A percentile compares a stretch with the other conserved stretches of the same genome.
These are phyloP conservation scores for Peromyscus aztecus DNA, from an alignment of 2,797 vertebrate species.

Conservation along the genomic window DNA sequence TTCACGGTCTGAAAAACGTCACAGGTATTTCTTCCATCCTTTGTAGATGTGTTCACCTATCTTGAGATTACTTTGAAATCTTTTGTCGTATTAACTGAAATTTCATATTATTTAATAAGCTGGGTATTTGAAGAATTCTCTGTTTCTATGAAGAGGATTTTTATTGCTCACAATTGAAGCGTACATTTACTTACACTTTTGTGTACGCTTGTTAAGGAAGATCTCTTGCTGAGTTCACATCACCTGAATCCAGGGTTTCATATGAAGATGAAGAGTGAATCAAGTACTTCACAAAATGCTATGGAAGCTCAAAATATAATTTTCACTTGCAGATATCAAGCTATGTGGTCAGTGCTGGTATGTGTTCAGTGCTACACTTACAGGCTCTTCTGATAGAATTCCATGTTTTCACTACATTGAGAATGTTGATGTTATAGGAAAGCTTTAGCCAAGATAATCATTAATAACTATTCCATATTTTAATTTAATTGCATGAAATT, in stretches of 20 bases:
- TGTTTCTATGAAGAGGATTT: background rate
- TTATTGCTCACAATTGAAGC: slow-evolving; percentile 3
- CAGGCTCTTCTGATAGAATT: background rate
- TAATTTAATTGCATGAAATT: background rate
- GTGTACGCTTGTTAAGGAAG: background rate
- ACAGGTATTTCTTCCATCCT: background rate
- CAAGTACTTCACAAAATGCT: slow-evolving; percentile 21
- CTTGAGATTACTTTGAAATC: background rate
- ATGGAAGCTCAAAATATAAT: background rate
- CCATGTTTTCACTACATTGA: background rate
- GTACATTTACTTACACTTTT: background rate
- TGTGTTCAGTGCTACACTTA: background rate
- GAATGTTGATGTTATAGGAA: background rate
- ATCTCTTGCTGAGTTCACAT: background rate
- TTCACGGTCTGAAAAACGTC: slow-evolving; percentile 11
- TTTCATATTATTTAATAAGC: background rate
- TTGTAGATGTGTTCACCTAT: background rate
- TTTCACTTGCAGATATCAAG: background rate
- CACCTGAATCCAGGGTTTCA: background rate
- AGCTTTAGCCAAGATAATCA: background rate
- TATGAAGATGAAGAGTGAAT: background rate
- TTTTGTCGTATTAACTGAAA: slow-evolving; percentile 15
- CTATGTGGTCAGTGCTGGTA: background rate
- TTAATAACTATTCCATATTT: background rate
- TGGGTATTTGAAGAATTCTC: background rate